phyloP scores from a whole-genome alignment of 2,888 invertebrate genomes.

The Ferrisia virgata region DNA sequence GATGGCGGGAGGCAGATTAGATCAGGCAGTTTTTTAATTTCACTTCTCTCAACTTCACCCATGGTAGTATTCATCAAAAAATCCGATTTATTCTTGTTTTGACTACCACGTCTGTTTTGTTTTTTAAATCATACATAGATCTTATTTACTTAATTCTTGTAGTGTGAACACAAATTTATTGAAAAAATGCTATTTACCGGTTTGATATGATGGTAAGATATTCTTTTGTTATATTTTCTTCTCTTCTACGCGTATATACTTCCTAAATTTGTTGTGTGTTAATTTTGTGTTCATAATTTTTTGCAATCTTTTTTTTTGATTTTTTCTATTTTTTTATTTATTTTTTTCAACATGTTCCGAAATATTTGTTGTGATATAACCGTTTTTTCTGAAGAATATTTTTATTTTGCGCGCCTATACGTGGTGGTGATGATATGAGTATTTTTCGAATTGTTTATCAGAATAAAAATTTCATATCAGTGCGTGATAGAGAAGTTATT shows the following conservation, averaged over 20 bases:
- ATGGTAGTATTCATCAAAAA: slow-evolving; percentile 8
- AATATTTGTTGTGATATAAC: background rate
- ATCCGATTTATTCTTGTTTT: slow-evolving; percentile 28
- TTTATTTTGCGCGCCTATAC: background rate
- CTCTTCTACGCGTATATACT: background rate
- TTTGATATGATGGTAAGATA: background rate
- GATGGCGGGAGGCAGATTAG: background rate
- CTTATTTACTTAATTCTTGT: background rate
- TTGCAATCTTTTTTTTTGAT: background rate
- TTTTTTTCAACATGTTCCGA: background rate
- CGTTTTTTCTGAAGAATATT: background rate
- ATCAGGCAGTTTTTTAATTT: background rate
- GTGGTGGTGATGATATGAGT: background rate
- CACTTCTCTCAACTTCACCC: background rate
- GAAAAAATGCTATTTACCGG: background rate
- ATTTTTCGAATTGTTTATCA: background rate
- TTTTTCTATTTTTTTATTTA: background rate
- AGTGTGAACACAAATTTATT: background rate
- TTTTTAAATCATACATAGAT: background rate
- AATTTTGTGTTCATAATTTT: slow-evolving; percentile 2
- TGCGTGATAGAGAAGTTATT: background rate
- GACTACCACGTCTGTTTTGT: slow-evolving; percentile 34
- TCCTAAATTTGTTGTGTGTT: background rate
- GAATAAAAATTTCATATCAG: background rate
- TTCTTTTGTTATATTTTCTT: background rate